phyloP scores from a whole-genome alignment of 2,888 invertebrate species.

The Horisme vitalbata region DNA sequence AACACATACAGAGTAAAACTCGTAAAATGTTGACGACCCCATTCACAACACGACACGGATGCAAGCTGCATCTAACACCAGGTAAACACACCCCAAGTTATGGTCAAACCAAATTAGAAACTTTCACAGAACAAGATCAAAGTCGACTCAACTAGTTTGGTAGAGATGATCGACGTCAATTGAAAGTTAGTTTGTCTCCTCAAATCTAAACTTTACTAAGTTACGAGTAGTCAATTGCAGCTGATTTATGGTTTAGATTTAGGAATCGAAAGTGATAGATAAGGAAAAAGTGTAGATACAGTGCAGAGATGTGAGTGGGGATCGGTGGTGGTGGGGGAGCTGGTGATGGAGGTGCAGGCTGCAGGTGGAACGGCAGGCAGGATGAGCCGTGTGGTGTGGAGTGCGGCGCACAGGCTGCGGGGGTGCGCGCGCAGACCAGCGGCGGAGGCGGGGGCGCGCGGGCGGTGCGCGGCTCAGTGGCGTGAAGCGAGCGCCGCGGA shows the following conservation, averaged over 20 bases:
- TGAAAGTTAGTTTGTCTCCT: conserved; percentile 12
- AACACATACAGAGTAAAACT: conserved; percentile 22
- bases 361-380: conserved; percentile 7
- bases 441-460: conserved; percentile 52
- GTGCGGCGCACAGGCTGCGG: conserved; percentile 57
- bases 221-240: conserved; percentile 23
- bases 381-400: conserved; percentile 7
- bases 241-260: no score
- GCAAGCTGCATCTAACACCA: conserved; percentile 15
- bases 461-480: conserved; percentile 77
- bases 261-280: not conserved
- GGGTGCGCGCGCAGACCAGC: conserved; percentile 59
- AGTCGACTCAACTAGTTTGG: conserved; percentile 26
- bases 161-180: conserved; percentile 44
- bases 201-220: conserved; percentile 3
- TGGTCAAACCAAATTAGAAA: conserved; percentile 2
- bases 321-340: no score
- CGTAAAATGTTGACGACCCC: conserved; percentile 30
- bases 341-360: conserved; percentile 28
- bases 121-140: conserved; percentile 14
- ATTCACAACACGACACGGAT: conserved; percentile 10
- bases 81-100: conserved; percentile 10
- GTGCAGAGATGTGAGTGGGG: no score
- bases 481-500: conserved; percentile 81
- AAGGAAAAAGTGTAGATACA: no score